Conservation (phyloP, 2,888 invertebrate genomes). For the Ernsta delagoae region DNA sequence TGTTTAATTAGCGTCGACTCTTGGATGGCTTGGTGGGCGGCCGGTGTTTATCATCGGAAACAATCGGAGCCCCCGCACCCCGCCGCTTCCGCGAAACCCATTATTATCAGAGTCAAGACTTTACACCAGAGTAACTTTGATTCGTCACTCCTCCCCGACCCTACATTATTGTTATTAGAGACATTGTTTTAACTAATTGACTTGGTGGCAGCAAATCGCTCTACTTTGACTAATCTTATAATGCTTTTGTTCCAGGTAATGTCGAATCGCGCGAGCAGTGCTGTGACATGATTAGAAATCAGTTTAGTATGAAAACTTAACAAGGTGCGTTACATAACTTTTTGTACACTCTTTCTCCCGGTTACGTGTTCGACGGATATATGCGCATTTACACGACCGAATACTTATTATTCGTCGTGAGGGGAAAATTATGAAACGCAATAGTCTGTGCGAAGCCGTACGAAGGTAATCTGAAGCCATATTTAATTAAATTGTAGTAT, state of each 20-base stretch:
- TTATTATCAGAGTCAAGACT: slow-evolving; percentile 82
- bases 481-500: slow-evolving; percentile 82
- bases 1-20: slow-evolving; percentile 83
- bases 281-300: slow-evolving; percentile 30
- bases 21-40: slow-evolving; percentile 77
- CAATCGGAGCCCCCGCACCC: slow-evolving; percentile 63
- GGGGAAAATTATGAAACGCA: slow-evolving; percentile 74
- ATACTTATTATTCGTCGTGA: slow-evolving; percentile 28
- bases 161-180: slow-evolving; percentile 76
- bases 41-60: slow-evolving; percentile 81
- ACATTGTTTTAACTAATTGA: slow-evolving; percentile 76
- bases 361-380: slow-evolving; percentile 16
- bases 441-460: slow-evolving; percentile 79
- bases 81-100: slow-evolving; percentile 70
- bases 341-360: slow-evolving; percentile 28
- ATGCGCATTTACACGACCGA: slow-evolving; percentile 10
- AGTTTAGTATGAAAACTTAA: slow-evolving; percentile 21
- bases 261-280: slow-evolving; percentile 38
- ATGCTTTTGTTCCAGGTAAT: slow-evolving; percentile 77
- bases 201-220: slow-evolving; percentile 72
- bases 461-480: slow-evolving; percentile 81
- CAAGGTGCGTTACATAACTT: slow-evolving; percentile 44
- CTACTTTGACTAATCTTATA: slow-evolving; percentile 66
- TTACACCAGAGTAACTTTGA: slow-evolving; percentile 78
- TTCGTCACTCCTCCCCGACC: slow-evolving; percentile 75